Conservation (phyloP, 2,113 vertebrate genomes). For the Aldabrachelys gigantea region DNA sequence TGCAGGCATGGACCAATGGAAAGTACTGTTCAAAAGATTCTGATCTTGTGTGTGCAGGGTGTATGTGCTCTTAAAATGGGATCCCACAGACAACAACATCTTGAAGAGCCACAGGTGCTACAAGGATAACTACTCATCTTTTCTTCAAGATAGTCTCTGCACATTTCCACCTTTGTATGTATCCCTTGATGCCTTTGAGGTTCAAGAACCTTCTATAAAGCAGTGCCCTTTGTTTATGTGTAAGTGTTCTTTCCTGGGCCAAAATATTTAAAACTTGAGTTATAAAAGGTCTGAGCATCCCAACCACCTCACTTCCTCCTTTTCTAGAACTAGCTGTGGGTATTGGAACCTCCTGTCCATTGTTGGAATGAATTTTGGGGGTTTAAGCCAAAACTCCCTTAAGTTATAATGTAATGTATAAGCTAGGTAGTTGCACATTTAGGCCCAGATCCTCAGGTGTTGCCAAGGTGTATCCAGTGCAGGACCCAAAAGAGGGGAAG, state of each 20-base stretch:
- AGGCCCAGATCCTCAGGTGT: background rate
- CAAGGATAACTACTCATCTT: background rate
- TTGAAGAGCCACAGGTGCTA: background rate
- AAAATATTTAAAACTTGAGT: background rate
- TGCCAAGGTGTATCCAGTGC: background rate
- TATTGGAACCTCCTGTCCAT: background rate
- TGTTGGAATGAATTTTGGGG: background rate
- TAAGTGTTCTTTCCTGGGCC: background rate
- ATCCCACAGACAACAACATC: background rate
- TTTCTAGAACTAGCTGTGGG: background rate
- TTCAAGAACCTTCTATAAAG: background rate
- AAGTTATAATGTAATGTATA: background rate
- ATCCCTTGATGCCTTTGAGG: constrained; percentile 4
- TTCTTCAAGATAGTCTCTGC: background rate
- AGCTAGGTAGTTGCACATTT: background rate
- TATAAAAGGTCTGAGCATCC: background rate
- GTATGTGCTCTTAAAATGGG: background rate
- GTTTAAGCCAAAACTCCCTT: background rate
- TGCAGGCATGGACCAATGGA: background rate
- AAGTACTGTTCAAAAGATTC: background rate
- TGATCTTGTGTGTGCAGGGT: background rate
- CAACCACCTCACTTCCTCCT: background rate
- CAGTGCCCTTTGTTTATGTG: background rate
- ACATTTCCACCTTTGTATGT: background rate
- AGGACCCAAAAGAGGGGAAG: background rate